Base-by-base conservation (phyloP, 2,113 vertebrate genomes). In the Peromyscus californicus region DNA sequence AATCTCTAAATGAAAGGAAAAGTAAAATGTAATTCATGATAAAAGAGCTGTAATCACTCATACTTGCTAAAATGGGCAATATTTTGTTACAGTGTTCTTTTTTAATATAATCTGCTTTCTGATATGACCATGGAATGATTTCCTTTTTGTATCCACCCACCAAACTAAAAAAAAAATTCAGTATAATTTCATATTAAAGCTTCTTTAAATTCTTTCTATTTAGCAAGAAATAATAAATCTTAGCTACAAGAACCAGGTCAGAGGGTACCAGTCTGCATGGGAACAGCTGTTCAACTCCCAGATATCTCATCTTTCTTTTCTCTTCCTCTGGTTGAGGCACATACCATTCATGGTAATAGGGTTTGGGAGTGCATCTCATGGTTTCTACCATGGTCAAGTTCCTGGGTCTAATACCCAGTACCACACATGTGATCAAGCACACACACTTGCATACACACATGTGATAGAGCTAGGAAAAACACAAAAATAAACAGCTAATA, bases 131-230 rank as follows among this genome's bases (percentile, higher is more conserved):
- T 76, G 22, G 72, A 92, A 26, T 85, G 31, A 48, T 24, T 48
- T 88, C 82, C n/a, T 67, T 87, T 97, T 94, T 70, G 1, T 93
- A 39, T 13, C 39, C 15, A 61, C 63, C 9, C 3, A 19, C 59
- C 6, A 31, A 88, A 31, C 13, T 72, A 54, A 83, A 54, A 57
- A 24, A 54, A 36, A n/a, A 57, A 33, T 61, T 61, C 74, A 48
- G 22, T 26, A 15, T 89, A 42, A 5, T 92, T 22, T 95, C 16
- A 65, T 72, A 3, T 80, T 92, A 29, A 24, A 63, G 21, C 54
- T 87, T 15, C 63, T 7, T 92, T 82, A 95, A 94, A 75, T 75
- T 84, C 5, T 67, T 70, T 59, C 63, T 57, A 7, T 72, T 94
- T 11, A 29, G 7, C 0, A 65, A 19, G 22, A 36, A 86, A 76